Evolutionary conservation across 1,140 invertebrate species (phyloP).

Genomic region (Nasonia longicornis): DNA sequence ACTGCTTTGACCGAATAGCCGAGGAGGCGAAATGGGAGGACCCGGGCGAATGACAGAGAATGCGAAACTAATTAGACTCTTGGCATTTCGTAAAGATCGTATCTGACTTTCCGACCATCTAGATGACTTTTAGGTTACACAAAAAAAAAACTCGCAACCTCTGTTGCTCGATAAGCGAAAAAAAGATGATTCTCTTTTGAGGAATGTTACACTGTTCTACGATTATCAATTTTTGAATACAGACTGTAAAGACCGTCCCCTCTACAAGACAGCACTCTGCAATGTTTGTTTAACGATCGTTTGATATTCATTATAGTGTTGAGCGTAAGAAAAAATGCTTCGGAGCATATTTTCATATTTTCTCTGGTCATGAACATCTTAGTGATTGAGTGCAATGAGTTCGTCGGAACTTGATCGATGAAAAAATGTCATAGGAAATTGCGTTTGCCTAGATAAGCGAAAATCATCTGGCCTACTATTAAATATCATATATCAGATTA

Average conservation of each 20-base stretch:
- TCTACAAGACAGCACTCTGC: slow-evolving; percentile 20
- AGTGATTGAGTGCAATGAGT: slow-evolving; percentile 22
- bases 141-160: background rate
- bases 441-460: slow-evolving; percentile 29
- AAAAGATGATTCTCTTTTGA: slow-evolving; percentile 18
- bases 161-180: background rate
- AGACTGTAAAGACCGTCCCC: slow-evolving; percentile 43
- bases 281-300: slow-evolving; percentile 16
- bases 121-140: slow-evolving; percentile 12
- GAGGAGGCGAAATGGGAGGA: slow-evolving; percentile 88
- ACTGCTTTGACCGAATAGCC: slow-evolving; percentile 94
- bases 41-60: slow-evolving; percentile 75
- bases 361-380: background rate
- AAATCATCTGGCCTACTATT: slow-evolving; percentile 40
- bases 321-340: background rate
- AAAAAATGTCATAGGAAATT: slow-evolving; percentile 19
- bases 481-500: slow-evolving; percentile 35
- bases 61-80: slow-evolving; percentile 51
- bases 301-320: slow-evolving; percentile 14
- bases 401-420: background rate
- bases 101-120: background rate
- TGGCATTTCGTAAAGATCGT: slow-evolving; percentile 17
- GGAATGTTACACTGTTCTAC: slow-evolving; percentile 16
- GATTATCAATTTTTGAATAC: slow-evolving; percentile 30
- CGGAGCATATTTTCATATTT: background rate